Evolutionary conservation across 2,888 invertebrate genomes (phyloP).

Genomic region (Athrips mouffetella): DNA sequence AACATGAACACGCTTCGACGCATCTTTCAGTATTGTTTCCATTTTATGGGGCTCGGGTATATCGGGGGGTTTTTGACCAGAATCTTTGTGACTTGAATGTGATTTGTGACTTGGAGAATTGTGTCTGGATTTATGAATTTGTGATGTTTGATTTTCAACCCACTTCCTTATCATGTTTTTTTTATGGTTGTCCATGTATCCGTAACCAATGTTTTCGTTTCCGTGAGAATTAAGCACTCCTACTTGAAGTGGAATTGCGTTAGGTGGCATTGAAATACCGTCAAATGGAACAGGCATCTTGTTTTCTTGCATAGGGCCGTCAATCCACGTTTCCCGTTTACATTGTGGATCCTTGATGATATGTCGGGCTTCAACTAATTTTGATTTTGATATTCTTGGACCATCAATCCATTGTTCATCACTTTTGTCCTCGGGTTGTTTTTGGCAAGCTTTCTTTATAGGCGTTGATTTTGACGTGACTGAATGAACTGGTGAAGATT

Average conservation of each 20-base stretch:
- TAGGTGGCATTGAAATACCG: slow-evolving; percentile 80
- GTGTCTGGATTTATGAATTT: slow-evolving; percentile 84
- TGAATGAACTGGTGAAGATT: slow-evolving; percentile 73
- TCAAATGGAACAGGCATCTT: slow-evolving; percentile 69
- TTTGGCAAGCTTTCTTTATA: slow-evolving; percentile 66
- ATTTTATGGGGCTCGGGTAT: slow-evolving; percentile 57
- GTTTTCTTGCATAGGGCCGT: slow-evolving; percentile 90
- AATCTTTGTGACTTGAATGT: slow-evolving; percentile 43
- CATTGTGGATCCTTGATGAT: slow-evolving; percentile 87
- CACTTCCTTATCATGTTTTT: slow-evolving; percentile 95
- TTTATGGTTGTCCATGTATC: slow-evolving; percentile 95
- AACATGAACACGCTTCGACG: slow-evolving; percentile 74
- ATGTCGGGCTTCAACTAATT: slow-evolving; percentile 88
- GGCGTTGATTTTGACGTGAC: slow-evolving; percentile 73
- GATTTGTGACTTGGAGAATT: slow-evolving; percentile 70
- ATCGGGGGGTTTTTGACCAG: slow-evolving; percentile 44
- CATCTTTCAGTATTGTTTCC: slow-evolving; percentile 73
- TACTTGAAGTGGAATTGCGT: slow-evolving; percentile 57
- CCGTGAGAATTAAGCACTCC: slow-evolving; percentile 65
- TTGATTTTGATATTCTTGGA: slow-evolving; percentile 91
- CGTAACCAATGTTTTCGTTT: slow-evolving; percentile 81
- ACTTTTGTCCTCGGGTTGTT: slow-evolving; percentile 72
- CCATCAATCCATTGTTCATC: slow-evolving; percentile 99
- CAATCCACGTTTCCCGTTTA: slow-evolving; percentile 96
- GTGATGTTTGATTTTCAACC: slow-evolving; percentile 94